phyloP scores from a whole-genome alignment of 2,888 invertebrate genomes.

The Trypoxylon attenuatum region DNA sequence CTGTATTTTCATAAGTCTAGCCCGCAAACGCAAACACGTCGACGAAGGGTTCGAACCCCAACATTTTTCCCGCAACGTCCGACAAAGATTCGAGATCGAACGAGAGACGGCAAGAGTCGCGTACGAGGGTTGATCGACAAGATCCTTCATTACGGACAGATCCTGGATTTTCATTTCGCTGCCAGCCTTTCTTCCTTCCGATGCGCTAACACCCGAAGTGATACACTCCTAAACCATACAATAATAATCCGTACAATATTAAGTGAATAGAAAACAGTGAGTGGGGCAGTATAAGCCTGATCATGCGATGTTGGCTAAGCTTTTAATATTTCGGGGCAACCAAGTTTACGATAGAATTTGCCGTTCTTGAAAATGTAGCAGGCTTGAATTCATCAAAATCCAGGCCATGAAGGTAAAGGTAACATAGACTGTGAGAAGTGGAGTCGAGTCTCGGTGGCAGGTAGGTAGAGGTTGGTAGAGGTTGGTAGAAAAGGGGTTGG shows the following conservation, averaged over 20 bases:
- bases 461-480: background rate
- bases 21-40: slow-evolving; percentile 57
- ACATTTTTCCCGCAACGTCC: background rate
- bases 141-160: slow-evolving; percentile 9
- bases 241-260: no score
- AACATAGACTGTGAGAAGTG: slow-evolving; percentile 28
- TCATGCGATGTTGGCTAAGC: no score
- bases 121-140: slow-evolving; percentile 2
- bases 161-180: background rate
- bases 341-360: no score
- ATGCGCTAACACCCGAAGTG: no score
- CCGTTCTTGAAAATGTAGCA: slow-evolving; percentile 10
- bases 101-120: slow-evolving; percentile 6
- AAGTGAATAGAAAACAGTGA: no score
- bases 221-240: no score
- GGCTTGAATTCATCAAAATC: slow-evolving; percentile 47
- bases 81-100: slow-evolving; percentile 12
- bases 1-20: slow-evolving; percentile 52
- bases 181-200: background rate
- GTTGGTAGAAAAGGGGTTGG: slow-evolving; percentile 42
- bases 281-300: no score
- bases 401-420: slow-evolving; percentile 51
- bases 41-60: slow-evolving; percentile 32
- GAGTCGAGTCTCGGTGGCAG: background rate
- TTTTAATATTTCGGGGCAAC: no score